These are phyloP conservation scores for Drosophila kokeensis DNA, from an alignment of 2,888 invertebrate species.

Conservation along the genomic window DNA sequence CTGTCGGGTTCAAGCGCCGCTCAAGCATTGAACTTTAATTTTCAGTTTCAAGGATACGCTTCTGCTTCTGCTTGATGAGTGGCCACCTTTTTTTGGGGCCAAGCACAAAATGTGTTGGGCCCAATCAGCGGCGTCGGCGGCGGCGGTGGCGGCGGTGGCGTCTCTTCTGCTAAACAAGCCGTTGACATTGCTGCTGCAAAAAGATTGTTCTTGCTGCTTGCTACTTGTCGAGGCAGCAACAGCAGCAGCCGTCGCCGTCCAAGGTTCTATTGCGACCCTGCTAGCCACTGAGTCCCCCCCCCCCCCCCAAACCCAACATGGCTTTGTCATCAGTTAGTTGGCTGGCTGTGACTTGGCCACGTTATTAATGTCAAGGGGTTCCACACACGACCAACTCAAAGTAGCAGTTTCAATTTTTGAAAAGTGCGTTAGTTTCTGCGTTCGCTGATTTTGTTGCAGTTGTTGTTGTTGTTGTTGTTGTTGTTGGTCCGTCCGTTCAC, in stretches of 20 bases:
- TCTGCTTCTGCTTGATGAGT: slow-evolving; percentile 30
- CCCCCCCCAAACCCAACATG: neutral
- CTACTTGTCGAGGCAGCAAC: slow-evolving; percentile 30
- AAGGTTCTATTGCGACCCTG: slow-evolving; percentile 68
- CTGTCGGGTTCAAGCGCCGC: slow-evolving; percentile 71
- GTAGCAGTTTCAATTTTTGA: slow-evolving; percentile 47
- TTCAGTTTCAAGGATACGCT: slow-evolving; percentile 70
- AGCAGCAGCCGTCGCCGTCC: slow-evolving; percentile 47
- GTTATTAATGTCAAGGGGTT: slow-evolving; percentile 80
- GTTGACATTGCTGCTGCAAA: slow-evolving; percentile 64
- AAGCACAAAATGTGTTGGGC: neutral
- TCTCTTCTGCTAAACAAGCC: slow-evolving; percentile 50
- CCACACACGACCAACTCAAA: slow-evolving; percentile 71
- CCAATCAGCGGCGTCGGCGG: slow-evolving; percentile 23
- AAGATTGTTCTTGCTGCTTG: slow-evolving; percentile 65
- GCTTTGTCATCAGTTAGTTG: slow-evolving; percentile 26
- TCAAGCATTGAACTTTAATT: slow-evolving; percentile 78
- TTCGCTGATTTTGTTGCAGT: slow-evolving; percentile 14
- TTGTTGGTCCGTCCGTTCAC: slow-evolving; percentile 45
- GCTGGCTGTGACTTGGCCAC: slow-evolving; percentile 54
- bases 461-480: slow-evolving; percentile 3
- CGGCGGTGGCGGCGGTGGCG: slow-evolving; percentile 3
- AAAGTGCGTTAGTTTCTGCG: slow-evolving; percentile 79
- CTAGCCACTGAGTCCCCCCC: neutral
- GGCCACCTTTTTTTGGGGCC: slow-evolving; percentile 28